phyloP scores from a whole-genome alignment of 2,888 invertebrate genomes.

The Phymatocera aterrima region DNA sequence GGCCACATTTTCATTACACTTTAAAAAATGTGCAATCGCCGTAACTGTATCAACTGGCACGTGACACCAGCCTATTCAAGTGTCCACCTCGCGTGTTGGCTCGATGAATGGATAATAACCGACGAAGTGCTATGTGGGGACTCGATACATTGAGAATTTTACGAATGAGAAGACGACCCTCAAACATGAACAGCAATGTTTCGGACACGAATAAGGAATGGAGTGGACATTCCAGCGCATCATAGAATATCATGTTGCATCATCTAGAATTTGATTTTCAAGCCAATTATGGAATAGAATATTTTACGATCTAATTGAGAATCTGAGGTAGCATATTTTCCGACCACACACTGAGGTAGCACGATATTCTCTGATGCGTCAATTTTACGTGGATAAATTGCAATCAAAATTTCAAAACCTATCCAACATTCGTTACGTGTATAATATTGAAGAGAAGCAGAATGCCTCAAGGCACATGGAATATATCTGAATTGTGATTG shows the following conservation, averaged over 20 bases:
- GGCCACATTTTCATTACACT: neutral
- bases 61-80: neutral
- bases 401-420: neutral
- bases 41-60: neutral
- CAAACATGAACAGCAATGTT: neutral
- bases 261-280: too few relatives aligned
- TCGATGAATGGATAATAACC: neutral
- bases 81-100: too few relatives aligned
- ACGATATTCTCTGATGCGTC: neutral
- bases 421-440: neutral
- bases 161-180: neutral
- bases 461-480: too few relatives aligned
- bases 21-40: neutral
- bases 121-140: neutral
- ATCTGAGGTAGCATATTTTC: too few relatives aligned
- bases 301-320: too few relatives aligned
- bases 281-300: too few relatives aligned
- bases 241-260: too few relatives aligned
- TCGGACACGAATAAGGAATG: too few relatives aligned
- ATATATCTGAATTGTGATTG: too few relatives aligned
- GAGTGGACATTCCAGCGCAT: too few relatives aligned
- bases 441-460: too few relatives aligned
- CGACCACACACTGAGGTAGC: neutral
- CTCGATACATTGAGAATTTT: neutral
- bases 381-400: neutral